phyloP scores from a whole-genome alignment of 2,888 invertebrate species.

The Homarus gammarus region DNA sequence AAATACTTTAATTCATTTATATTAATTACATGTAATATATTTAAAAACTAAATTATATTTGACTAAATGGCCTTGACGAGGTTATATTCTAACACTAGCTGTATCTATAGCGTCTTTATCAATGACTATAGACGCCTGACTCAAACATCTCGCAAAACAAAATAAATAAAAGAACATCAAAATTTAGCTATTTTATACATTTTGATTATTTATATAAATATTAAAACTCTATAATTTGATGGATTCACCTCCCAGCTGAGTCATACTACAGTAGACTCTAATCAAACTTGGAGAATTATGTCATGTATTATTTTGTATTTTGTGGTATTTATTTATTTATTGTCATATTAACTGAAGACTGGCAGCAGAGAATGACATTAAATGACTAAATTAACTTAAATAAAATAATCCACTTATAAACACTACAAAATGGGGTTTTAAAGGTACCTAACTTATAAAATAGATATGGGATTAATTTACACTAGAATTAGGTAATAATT shows the following conservation, averaged over 20 bases:
- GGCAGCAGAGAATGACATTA: no score
- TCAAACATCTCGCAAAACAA: slow-evolving; percentile 8
- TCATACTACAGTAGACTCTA: background rate
- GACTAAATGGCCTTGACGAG: no score
- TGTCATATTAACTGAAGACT: no score
- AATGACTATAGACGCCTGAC: slow-evolving; percentile 19
- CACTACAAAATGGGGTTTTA: no score
- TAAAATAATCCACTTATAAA: no score
- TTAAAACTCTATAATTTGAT: background rate
- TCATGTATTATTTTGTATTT: background rate
- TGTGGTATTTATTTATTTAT: background rate
- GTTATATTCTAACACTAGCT: background rate
- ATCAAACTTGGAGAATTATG: background rate
- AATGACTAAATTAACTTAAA: no score
- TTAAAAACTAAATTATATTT: no score
- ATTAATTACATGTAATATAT: no score
- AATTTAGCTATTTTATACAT: background rate
- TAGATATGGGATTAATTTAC: no score
- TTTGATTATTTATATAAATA: background rate
- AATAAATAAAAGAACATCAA: background rate
- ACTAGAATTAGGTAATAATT: no score
- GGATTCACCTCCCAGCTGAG: slow-evolving; percentile 43
- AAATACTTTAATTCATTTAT: no score
- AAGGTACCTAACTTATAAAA: no score
- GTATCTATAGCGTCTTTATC: background rate